Evolutionary conservation across 2,888 invertebrate genomes (phyloP).

Genomic region (Macrosiphum euphorbiae): DNA sequence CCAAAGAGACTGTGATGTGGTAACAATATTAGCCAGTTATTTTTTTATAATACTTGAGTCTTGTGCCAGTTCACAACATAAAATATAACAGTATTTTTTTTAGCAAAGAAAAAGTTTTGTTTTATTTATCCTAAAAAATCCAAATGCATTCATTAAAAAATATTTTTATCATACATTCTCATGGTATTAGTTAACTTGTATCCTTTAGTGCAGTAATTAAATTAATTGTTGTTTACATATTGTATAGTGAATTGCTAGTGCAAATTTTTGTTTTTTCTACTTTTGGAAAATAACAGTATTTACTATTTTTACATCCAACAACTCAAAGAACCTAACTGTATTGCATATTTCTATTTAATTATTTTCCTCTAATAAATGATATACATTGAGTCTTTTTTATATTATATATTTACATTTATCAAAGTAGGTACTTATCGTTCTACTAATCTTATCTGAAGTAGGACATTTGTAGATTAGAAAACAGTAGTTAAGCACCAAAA

Average conservation of each 20-base stretch:
- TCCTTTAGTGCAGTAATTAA: neutral
- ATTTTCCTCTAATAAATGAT: neutral
- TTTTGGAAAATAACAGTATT: neutral
- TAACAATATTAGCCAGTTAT: conserved; percentile 46
- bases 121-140: neutral
- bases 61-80: conserved; percentile 60
- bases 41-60: conserved; percentile 46
- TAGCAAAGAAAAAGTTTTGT: neutral
- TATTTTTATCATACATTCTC: neutral
- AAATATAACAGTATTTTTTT: conserved; percentile 61
- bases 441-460: neutral
- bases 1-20: conserved; percentile 61
- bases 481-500: neutral
- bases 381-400: neutral
- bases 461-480: neutral
- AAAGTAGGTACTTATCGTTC: neutral
- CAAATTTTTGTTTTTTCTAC: neutral
- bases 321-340: neutral
- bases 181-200: neutral
- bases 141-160: neutral
- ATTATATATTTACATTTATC: neutral
- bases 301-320: neutral
- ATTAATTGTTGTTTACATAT: neutral
- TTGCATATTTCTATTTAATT: neutral
- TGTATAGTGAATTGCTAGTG: neutral